phyloP scores from a whole-genome alignment of 2,797 vertebrate genomes.

The Poeciliopsis infans region DNA sequence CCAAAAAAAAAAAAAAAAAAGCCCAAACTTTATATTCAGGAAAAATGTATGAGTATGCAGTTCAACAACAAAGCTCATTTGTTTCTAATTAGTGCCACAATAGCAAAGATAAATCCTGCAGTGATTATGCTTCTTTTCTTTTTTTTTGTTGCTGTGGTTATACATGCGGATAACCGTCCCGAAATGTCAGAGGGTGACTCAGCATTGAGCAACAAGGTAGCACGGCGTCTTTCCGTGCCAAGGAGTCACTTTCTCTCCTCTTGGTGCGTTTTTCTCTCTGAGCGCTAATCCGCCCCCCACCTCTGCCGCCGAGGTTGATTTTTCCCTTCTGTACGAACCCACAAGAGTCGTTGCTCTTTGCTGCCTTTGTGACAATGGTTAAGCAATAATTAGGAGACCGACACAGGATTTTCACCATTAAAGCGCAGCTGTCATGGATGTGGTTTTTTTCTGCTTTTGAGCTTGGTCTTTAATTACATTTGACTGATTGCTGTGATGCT shows the following conservation, averaged over 20 bases:
- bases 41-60: conserved; percentile 1
- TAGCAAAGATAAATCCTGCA: conserved; percentile 22
- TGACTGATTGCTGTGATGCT: conserved; percentile 56
- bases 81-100: conserved; percentile 15
- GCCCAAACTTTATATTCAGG: neutral
- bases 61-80: conserved; percentile 16
- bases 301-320: conserved; percentile 22
- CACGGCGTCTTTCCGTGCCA: conserved; percentile 48
- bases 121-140: conserved; percentile 6
- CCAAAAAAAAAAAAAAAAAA: neutral
- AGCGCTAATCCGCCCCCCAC: conserved; percentile 16
- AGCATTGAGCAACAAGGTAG: conserved; percentile 43
- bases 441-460: conserved; percentile 43
- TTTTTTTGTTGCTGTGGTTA: conserved; percentile 9
- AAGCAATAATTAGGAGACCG: conserved; percentile 55
- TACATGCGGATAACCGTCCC: conserved; percentile 22
- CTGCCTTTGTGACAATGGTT: conserved; percentile 53
- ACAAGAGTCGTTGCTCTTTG: conserved; percentile 32
- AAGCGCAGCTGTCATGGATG: conserved; percentile 59
- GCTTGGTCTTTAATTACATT: conserved; percentile 66
- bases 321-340: conserved; percentile 19
- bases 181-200: conserved; percentile 42
- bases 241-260: conserved; percentile 37
- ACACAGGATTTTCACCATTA: conserved; percentile 52
- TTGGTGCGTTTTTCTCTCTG: conserved; percentile 6